Evolutionary conservation across 2,888 invertebrate species (phyloP), one percentile per base, ranked within the genome.

Genomic region (Dasysyrphus albostriatus): DNA sequence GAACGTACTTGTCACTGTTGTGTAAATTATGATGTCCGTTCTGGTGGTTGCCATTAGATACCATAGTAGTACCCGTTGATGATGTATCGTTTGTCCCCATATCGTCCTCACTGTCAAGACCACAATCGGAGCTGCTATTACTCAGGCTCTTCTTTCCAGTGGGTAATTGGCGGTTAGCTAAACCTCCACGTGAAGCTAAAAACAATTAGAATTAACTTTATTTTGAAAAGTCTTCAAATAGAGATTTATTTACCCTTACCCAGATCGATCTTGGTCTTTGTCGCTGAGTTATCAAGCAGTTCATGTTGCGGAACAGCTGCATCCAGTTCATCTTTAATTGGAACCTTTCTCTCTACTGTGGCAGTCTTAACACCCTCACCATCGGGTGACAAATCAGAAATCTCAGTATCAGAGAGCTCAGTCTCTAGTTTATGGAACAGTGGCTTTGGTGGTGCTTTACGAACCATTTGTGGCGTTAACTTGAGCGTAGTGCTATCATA

Each of bases 301-400:
- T 96, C 96, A 89, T 97, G 96, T 89, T 97, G 97, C 72, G 98
- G 98, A 83, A 98, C 96, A 0, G 97, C 97, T 88, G 96, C 95
- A 93, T 98, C 97, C 90, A 98, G 94, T 93, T 98, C 98, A 90
- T 97, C 94, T 90, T 94, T 94, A 32, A 94, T 93, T 0, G 95
- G 95, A 74, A 95, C 91, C 90, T 96, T 96, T 76, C 96, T 93
- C 91, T 96, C 96, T 16, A 96, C 95, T 0, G 96, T 96, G 24
- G 96, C 95, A 29, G 95, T 95, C 91, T 96, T 96, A 87, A 95
- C 95, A 54, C 92, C 93, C 89, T 97, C 93, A 37, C 93, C 93
- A 72, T 97, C 96, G 0, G 97, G 97, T 89, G 97, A 97, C 76
- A 96, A 93, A 93, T 97, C 97, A 2, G 97, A 97, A 59, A 96